Evolutionary conservation across 2,888 invertebrate species (phyloP), one percentile per base, ranked within the genome.

Genomic region (Apamea crenata): DNA sequence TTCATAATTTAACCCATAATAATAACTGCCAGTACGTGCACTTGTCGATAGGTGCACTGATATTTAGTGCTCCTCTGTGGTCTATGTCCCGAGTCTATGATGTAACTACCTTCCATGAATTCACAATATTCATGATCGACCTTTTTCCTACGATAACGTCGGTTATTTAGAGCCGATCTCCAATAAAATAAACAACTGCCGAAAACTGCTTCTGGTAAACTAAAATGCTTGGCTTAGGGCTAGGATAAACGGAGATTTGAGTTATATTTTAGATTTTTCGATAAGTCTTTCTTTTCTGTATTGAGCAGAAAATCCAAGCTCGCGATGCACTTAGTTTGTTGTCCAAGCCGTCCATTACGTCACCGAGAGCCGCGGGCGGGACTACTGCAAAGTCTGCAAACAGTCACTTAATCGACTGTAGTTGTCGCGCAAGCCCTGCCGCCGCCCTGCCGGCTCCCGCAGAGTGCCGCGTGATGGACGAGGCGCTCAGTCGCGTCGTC

Each of bases 271-370:
- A 59, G 16, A 56, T 21, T 76, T 66, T 18, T 36, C 29, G n/a
- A 32, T 71, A 32, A 16, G 21, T 63, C 18, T 25, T 65, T 44
- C 25, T 56, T 16, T 56, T 36, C 36, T 65, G 65, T 75, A 82
- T 56, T 56, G n/a, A 74, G 18, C 59, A 61, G 32, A 70, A 61
- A 50, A 73, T 16, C 50, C 40, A 47, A 69, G 63, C 63, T 66
- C 16, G 1, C 29, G 74, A 29, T 72, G 81, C 83, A 85, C 74
- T 83, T 68, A 83, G 69, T 73, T 73, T 68, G 81, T 69, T 44
- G 36, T 16, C 29, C 36, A 47, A 81, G 36, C 65, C 16, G 36
- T 66, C 61, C 66, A 76, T n/a, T 80, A 53, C 47, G 40, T 59
- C 47, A 53, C 59, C n/a, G 40, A 36, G 32, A 36, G 16, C 63